Base-by-base conservation (phyloP, 2,113 vertebrate genomes). In the Rhagologus leucostigma region DNA sequence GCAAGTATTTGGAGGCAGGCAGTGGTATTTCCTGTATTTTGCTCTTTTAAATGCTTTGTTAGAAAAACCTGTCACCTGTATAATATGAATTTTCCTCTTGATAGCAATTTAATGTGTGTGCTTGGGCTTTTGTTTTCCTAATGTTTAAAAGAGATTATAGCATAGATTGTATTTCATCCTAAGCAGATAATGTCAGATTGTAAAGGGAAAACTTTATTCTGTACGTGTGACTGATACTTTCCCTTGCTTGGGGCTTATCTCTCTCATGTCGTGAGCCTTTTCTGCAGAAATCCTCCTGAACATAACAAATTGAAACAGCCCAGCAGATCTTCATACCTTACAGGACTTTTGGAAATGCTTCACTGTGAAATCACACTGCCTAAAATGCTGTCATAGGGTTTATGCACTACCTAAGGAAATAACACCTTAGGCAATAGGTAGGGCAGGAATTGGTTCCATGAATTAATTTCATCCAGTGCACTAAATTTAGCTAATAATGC, bases 31-130 rank as follows among this genome's bases (percentile, higher is more conserved):
- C 46, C 60, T 0, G 0, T 55, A 13, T 78, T 92, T 78, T 81
- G 16, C 37, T 78, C 22, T 86, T 90, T 55, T 86, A 63, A 86
- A 87, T 44, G 73, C 52, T 81, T 78, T 65, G 50, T 86, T 93
- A 59, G 64, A 84, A 41, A 76, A 90, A 75, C 24, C 56, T 91
- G 80, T 81, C 89, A 92, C 74, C 60, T 84, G 15, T 65, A 19
- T 64, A 57, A 49, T 81, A 89, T 5, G 60, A 65, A 89, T 94
- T 91, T 96, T 91, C 70, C 80, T 91, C 81, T 81, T 56, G 81
- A 87, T 79, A 87, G 62, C 69, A 73, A 52, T 95, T 91, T 76
- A 71, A 55, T n/a, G 17, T 35, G 24, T 88, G 16, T 63, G 56
- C 30, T 90, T 70, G 73, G 59, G 83, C 60, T 92, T 92, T 52